Percentiles rank a stretch among this genome's conserved stretches.
phyloP scores from a whole-genome alignment of 30 jellyfish, hydroid and myxozoan species.

The Cassiopea xamachana region DNA sequence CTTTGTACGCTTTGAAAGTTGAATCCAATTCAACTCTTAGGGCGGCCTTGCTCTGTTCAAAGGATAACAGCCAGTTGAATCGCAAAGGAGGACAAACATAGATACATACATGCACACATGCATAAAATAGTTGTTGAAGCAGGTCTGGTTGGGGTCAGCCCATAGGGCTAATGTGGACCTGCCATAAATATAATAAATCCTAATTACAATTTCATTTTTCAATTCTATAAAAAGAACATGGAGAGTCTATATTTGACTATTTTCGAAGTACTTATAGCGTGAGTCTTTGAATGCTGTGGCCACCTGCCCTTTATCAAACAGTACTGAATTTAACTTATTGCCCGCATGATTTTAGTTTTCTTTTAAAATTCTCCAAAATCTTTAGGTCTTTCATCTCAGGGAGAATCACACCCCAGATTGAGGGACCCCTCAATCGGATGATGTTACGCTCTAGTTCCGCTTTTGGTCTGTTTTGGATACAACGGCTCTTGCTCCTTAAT shows the following conservation, averaged over 20 bases:
- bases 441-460: slow-evolving; percentile 49
- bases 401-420: slow-evolving; percentile 59
- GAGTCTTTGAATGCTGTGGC: slow-evolving; percentile 65
- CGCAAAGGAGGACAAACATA: not conserved
- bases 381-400: slow-evolving; percentile 21
- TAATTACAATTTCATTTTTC: slow-evolving; percentile 5
- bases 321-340: slow-evolving; percentile 33
- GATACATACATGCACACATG: slow-evolving; percentile 20
- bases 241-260: not conserved
- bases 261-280: slow-evolving; percentile 29
- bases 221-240: not conserved
- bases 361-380: not conserved
- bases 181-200: slow-evolving; percentile 40
- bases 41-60: too few relatives aligned
- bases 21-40: too few relatives aligned
- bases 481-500: slow-evolving; percentile 60
- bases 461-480: slow-evolving; percentile 53
- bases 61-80: too few relatives aligned
- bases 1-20: too few relatives aligned
- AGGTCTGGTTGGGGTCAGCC: slow-evolving; percentile 34
- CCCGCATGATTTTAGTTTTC: slow-evolving; percentile 33
- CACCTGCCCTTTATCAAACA: slow-evolving; percentile 63
- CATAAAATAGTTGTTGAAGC: slow-evolving; percentile 18
- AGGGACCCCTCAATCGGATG: slow-evolving; percentile 62
- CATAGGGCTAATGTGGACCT: slow-evolving; percentile 63